Percentiles rank a stretch among this genome's conserved stretches.
These are phyloP conservation scores for Dryococelus australis DNA, from an alignment of 2,888 invertebrate species.

Conservation along the genomic window DNA sequence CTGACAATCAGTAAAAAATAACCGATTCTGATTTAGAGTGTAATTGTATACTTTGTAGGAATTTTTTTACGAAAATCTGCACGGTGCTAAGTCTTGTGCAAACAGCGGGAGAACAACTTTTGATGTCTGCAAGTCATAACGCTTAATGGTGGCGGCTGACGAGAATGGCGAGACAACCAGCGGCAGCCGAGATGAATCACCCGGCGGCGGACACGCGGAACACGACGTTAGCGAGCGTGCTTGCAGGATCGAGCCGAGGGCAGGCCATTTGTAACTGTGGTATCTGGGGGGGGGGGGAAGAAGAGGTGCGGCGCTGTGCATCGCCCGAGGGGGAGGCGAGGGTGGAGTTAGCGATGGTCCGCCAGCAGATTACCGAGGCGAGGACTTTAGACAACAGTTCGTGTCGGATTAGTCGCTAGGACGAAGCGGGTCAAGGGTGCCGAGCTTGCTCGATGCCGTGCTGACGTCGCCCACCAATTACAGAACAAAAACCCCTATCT, in stretches of 20 bases:
- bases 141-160: background rate
- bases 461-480: slow-evolving; percentile 3
- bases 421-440: background rate
- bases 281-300: background rate
- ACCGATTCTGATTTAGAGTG: no score
- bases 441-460: background rate
- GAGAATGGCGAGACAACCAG: background rate
- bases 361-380: background rate
- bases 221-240: background rate
- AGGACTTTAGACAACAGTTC: background rate
- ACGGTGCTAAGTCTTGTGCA: no score
- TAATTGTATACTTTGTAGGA: no score
- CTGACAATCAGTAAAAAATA: no score
- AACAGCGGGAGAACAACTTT: no score
- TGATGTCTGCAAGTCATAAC: no score
- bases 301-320: background rate
- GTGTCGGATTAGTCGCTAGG: background rate
- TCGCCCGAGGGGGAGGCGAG: background rate
- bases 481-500: background rate
- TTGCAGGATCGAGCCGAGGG: background rate
- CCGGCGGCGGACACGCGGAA: background rate
- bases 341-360: background rate
- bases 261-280: background rate
- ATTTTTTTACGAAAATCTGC: no score
- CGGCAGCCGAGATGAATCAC: background rate